Evolutionary conservation across 2,113 vertebrate genomes (phyloP), one percentile per base, ranked within the genome.

Genomic region (Chaenocephalus aceratus): DNA sequence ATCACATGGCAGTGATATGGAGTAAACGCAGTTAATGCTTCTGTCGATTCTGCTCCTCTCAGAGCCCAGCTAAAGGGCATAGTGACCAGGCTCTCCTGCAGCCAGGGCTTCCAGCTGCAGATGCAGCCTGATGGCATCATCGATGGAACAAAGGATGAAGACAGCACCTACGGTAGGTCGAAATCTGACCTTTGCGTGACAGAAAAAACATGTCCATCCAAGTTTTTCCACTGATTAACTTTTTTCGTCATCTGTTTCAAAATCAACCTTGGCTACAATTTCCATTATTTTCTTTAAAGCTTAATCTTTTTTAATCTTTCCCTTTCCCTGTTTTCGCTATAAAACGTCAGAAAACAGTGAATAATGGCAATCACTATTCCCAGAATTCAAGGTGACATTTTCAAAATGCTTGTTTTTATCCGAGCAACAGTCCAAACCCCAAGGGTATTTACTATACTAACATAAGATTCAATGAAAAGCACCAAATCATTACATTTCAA

Each of bases 1-100:
- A 75, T 49, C 59, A 76, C 62, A 60, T 67, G 59, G 69, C 56
- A n/a, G 48, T 57, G 53, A 49, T 48, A 51, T 84, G 46, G 67
- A 51, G 64, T 56, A 11, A 64, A 72, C 36, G 10, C 61, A 58
- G 56, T 53, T 75, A 51, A 82, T 45, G 30, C 56, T 46, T 70
- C 34, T 68, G 48, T 83, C 72, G 78, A 23, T 45, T 83, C 68
- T 81, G 34, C 51, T 81, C 67, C 16, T 53, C 94, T 14, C 97
- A 99, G 98, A 99, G 94, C 98, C 98, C 98, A 99, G 95, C 96
- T 99, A 88, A 99, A 99, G 96, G 98, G 98, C 90, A 99, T 99
- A 92, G 96, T 99, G 91, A 99, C 98, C 90, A 98, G 97, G 92
- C 96, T 99, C 0, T 97, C 97, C 95, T 98, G 97, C 91, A 95